These are phyloP conservation scores for Pecten maximus DNA, from an alignment of 2,888 invertebrate genomes.

Conservation along the genomic window DNA sequence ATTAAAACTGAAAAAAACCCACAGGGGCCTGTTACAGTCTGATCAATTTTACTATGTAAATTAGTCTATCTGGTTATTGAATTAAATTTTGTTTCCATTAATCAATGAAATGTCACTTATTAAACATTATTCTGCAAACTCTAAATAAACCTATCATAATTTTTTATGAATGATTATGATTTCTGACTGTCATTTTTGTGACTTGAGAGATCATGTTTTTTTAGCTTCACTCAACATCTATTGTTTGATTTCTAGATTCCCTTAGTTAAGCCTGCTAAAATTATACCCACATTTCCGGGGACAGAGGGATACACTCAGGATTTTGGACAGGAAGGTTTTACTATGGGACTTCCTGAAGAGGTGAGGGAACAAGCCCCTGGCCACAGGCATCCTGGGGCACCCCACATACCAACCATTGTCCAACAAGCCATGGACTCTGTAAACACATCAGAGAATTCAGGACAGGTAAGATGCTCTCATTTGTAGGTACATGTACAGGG, in stretches of 20 bases:
- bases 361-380: background rate
- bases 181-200: no score
- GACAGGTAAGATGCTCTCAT: background rate
- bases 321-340: background rate
- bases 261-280: background rate
- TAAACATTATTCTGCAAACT: no score
- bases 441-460: background rate
- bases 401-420: constrained; percentile 16
- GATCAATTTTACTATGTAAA: no score
- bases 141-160: no score
- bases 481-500: no score
- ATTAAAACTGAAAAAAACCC: no score
- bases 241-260: background rate
- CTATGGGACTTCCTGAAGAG: background rate
- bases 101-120: no score
- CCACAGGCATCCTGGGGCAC: background rate
- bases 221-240: background rate
- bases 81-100: no score
- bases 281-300: background rate
- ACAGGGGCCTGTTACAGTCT: no score
- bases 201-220: background rate
- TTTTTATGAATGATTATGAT: no score
- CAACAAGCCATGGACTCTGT: background rate
- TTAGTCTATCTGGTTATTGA: no score
- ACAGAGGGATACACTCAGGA: background rate